These are phyloP conservation scores for Turnix velox DNA, from an alignment of 2,113 vertebrate species.

Conservation along the genomic window DNA sequence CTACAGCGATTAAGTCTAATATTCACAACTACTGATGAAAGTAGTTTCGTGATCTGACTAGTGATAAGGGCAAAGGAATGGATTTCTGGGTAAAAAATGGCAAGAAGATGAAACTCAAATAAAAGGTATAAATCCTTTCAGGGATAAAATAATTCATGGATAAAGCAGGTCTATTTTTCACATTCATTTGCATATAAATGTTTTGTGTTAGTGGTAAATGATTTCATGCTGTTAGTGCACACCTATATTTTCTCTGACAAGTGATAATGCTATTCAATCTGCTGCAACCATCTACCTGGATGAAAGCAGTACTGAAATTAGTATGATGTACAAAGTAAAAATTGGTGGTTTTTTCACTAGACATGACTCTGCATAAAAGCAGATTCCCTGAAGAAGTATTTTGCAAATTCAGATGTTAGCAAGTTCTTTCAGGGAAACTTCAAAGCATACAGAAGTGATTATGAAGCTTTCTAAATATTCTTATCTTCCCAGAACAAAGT, in stretches of 20 bases:
- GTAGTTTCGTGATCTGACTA: not conserved
- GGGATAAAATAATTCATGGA: not conserved
- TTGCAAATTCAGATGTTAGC: not conserved
- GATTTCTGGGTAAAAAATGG: not conserved
- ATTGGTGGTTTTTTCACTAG: not conserved
- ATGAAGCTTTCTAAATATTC: not conserved
- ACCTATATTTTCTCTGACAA: constrained; percentile 29
- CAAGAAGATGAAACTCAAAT: constrained; percentile 26
- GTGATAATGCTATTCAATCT: not conserved
- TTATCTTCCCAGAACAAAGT: not conserved
- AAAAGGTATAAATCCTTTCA: constrained; percentile 10
- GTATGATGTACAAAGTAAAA: not conserved
- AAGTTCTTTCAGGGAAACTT: not conserved
- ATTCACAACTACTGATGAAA: constrained; percentile 10
- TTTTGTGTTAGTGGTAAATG: constrained; percentile 8
- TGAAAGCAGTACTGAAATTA: not conserved
- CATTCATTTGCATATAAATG: constrained; percentile 33
- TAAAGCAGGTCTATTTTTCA: constrained; percentile 28
- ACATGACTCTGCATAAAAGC: not conserved
- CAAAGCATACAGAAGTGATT: not conserved
- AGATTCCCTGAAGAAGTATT: not conserved
- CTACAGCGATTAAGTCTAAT: not conserved
- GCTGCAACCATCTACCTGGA: not conserved
- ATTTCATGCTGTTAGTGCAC: constrained; percentile 10
- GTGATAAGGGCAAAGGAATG: constrained; percentile 11